Conservation (phyloP, 2,113 vertebrate genomes). For the Zootoca vivipara region DNA sequence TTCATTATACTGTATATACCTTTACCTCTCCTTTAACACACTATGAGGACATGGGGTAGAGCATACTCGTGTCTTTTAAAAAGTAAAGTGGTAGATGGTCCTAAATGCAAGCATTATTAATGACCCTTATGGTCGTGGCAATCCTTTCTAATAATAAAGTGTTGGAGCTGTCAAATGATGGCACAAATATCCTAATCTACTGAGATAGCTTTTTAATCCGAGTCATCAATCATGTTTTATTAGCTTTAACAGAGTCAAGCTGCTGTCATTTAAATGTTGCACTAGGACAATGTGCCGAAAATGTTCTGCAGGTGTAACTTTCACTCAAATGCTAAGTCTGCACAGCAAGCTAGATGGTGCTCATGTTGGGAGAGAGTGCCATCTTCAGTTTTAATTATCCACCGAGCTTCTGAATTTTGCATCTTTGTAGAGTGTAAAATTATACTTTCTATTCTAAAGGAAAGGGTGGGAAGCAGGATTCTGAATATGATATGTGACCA, state of each 20-base stretch:
- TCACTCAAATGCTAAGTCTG: slow-evolving; percentile 60
- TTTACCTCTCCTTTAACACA: neutral
- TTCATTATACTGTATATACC: neutral
- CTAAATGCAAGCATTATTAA: slow-evolving; percentile 75
- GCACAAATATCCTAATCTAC: slow-evolving; percentile 78
- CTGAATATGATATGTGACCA: neutral
- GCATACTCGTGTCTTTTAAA: neutral
- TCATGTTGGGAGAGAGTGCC: slow-evolving; percentile 79
- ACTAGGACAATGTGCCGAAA: slow-evolving; percentile 68
- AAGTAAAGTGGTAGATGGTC: slow-evolving; percentile 7
- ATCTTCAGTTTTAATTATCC: slow-evolving; percentile 78
- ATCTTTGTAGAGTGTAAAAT: neutral
- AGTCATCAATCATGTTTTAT: slow-evolving; percentile 81
- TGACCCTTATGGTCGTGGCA: slow-evolving; percentile 56
- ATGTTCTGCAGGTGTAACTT: slow-evolving; percentile 74
- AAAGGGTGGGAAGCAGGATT: neutral
- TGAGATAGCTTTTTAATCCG: slow-evolving; percentile 72
- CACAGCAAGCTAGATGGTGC: slow-evolving; percentile 25
- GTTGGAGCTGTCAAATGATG: slow-evolving; percentile 77
- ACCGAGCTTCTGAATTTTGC: slow-evolving; percentile 9
- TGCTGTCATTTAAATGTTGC: slow-evolving; percentile 64
- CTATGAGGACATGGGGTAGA: neutral
- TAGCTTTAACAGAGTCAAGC: slow-evolving; percentile 66
- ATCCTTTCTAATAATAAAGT: slow-evolving; percentile 80
- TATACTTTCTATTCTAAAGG: neutral